Base-by-base conservation (phyloP, 2,113 vertebrate species). In the Apeltes quadracus region DNA sequence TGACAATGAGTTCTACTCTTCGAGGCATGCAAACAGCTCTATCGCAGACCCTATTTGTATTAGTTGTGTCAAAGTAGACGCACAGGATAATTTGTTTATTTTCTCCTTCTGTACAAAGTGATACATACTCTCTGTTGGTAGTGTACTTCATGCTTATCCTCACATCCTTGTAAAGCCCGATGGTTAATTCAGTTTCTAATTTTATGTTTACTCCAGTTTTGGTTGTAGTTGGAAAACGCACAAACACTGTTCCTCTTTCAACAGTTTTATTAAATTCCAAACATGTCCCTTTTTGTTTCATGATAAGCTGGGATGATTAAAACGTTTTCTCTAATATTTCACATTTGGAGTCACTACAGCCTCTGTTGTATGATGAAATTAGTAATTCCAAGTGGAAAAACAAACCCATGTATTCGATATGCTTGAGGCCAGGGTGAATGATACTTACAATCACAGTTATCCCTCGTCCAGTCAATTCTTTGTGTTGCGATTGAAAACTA, bases 271-370 rank as follows among this genome's bases (percentile, higher is more conserved):
- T 68, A 48, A 27, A 77, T 61, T 76, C 57, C 44, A 73, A 76
- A 76, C 66, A n/a, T 3, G 5, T 72, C 13, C 29, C 14, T 75
- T 72, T 81, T 51, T 67, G 43, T 48, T 79, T 18, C 14, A 25
- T 75, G 43, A 84, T 50, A 58, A 71, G 70, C 68, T 20, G 44
- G 61, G 16, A 61, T 79, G 69, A 82, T 82, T 79, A 77, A 87
- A 85, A 71, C 72, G 75, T 78, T 76, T 68, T 32, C 41, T 84
- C 70, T 61, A 76, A 61, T 82, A 55, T 63, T 34, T 53, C 5
- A 23, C 25, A 3, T 80, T 74, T 72, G 66, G 67, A 61, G 66
- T 56, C 38, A 51, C 41, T 54, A 16, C 51, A 69, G 64, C 36
- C 53, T 46, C n/a, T 59, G 41, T 14, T 75, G 36, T 55, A 27